Percentiles rank a stretch among this genome's conserved stretches.
phyloP scores from a whole-genome alignment of 1,140 invertebrate genomes.

The Drosophila mayri region DNA sequence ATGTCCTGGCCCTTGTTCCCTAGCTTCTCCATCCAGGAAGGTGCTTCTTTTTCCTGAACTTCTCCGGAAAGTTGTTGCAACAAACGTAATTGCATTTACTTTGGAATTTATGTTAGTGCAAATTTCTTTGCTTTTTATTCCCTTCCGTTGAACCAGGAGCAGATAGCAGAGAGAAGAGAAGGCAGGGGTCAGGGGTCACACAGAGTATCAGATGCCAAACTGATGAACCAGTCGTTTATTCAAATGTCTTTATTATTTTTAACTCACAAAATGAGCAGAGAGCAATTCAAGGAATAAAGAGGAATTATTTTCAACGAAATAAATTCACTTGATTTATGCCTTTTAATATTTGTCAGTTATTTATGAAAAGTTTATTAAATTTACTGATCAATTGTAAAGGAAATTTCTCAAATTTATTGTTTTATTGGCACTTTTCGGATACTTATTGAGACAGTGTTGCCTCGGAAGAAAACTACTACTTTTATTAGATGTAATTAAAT shows the following conservation, averaged over 20 bases:
- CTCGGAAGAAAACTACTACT: neutral
- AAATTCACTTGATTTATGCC: neutral
- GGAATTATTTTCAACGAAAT: neutral
- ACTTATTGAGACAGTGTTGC: neutral
- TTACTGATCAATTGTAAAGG: neutral
- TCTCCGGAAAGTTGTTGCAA: conserved; percentile 49
- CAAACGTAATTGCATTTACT: conserved; percentile 78
- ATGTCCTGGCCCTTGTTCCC: conserved; percentile 4
- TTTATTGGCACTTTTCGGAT: neutral
- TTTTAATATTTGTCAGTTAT: neutral
- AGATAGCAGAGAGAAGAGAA: neutral
- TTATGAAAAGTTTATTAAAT: conserved; percentile 7
- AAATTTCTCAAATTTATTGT: neutral
- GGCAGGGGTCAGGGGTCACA: neutral
- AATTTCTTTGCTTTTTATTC: conserved; percentile 44
- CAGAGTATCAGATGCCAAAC: neutral
- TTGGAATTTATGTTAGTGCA: conserved; percentile 68
- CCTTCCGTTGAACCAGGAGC: neutral
- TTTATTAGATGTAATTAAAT: neutral
- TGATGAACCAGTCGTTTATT: neutral
- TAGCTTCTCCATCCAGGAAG: neutral
- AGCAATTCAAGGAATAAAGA: neutral
- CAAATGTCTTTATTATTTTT: neutral
- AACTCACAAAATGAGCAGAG: neutral
- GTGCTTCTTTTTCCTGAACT: neutral